Evolutionary conservation across 2,888 invertebrate genomes (phyloP), one percentile per base, ranked within the genome.

Genomic region (Pachycephus smyrnensis): DNA sequence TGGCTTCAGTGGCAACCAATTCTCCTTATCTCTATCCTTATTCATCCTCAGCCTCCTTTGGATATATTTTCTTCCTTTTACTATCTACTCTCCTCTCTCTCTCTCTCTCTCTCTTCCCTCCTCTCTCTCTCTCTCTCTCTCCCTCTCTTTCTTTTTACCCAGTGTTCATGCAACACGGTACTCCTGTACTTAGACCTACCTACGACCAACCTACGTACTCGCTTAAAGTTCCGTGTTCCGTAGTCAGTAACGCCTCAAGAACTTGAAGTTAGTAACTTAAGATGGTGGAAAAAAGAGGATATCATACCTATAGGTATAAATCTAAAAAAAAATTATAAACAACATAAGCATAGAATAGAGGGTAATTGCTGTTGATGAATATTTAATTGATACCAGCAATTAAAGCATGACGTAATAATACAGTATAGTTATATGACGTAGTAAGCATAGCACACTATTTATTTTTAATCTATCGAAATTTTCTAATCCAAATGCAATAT

Each of bases 1-100:
- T 75, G 80, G 80, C 80, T 79, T 73, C 80, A 55, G 73, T 36
- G 69, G 78, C 77, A 76, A 75, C 68, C 73, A 55, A 76, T 76
- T 73, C 71, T 71, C 69, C 69, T 76, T 55, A 69, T 40, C 23
- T 23, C 35, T 12, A n/a, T 76, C 69, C 74, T 55, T 77, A 71
- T 69, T 40, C 35, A 23, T 55, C 73, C 35, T 31, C 73, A 36
- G n/a, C 68, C 71, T 69, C 74, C 36, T 31, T 55, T 23, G 23
- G 9, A 55, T 55, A 23, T 55, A 23, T 73, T 79, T 75, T 36
- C 31, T 32, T n/a, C 23, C 69, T 33, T 15, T 30, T 73, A 75
- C 40, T 76, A 33, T 36, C 30, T 15, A 33, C n/a, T 32, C 55
- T 15, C 71, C 75, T 32, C 33, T 73, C n/a, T 12, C 32, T 75